A percentile compares a stretch with the other conserved stretches of the same genome.
Conservation (phyloP, 2,113 vertebrate species). For the Melanerpes aurifrons region DNA sequence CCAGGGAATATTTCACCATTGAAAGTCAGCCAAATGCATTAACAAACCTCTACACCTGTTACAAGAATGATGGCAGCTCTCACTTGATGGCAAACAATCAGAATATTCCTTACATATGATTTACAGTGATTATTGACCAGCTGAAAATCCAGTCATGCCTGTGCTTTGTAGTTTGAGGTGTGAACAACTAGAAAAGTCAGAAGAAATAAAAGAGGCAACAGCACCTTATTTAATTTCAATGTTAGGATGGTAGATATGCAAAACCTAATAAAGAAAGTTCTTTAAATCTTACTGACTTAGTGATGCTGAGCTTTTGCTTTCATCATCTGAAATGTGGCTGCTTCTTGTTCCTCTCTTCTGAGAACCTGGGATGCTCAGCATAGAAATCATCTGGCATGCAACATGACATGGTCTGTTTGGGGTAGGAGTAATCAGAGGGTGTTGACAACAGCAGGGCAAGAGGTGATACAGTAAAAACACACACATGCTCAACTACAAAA, state of each 20-base stretch:
- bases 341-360: not conserved
- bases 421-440: not conserved
- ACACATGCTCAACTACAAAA: conserved; percentile 6
- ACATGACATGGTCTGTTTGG: not conserved
- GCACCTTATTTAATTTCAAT: not conserved
- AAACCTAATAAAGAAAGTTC: not conserved
- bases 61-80: conserved; percentile 45
- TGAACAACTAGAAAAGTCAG: not conserved
- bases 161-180: not conserved
- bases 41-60: conserved; percentile 62
- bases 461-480: conserved; percentile 42
- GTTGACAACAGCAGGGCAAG: conserved; percentile 31
- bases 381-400: not conserved
- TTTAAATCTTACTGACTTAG: not conserved
- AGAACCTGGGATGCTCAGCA: not conserved
- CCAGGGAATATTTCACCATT: conserved; percentile 18
- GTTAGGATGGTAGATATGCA: not conserved
- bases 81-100: conserved; percentile 5
- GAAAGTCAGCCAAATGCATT: conserved; percentile 60
- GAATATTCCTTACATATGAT: conserved; percentile 22
- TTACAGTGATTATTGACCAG: not conserved
- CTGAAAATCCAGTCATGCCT: conserved; percentile 17
- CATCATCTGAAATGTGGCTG: not conserved
- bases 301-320: not conserved
- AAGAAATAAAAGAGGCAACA: not conserved